Evolutionary conservation across 2,888 invertebrate species (phyloP), one percentile per base, ranked within the genome.

Genomic region (Hirtodrosophila trivittata): DNA sequence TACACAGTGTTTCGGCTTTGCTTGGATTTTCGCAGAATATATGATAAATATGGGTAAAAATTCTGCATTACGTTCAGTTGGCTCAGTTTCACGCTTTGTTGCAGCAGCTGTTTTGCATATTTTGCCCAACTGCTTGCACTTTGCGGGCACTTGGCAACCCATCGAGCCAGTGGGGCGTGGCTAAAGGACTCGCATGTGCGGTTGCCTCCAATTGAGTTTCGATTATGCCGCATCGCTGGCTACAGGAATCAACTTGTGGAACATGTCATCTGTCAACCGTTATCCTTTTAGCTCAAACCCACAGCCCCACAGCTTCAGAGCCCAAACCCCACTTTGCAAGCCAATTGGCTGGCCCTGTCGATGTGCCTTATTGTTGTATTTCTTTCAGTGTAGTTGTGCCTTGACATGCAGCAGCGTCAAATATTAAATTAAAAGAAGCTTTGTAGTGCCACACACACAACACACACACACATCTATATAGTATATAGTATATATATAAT

Each of bases 71-170:
- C 71, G 43, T 67, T 51, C 58, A 52, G 38, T 46, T 45, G 39
- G 9, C 52, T 50, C 42, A 42, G 49, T 46, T 37, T 74, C 49
- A 70, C 66, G 71, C 77, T 65, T 69, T 72, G 75, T 45, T 77
- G 77, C 82, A 69, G 50, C 65, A 51, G 21, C 39, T 54, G 30
- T 37, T 77, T 77, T 81, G 72, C 69, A 77, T 80, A 64, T 49
- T 43, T 26, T 57, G 60, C 25, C 45, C 37, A 13, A 21, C 35
- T 57, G 33, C 13, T 7, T 47, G 42, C 52, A 12, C 12, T 57
- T 43, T 28, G 8, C 18, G 45, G 16, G 28, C 35, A 28, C 28
- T 28, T 12, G 30, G 35, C 7, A 41, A n/a, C 25, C 7, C 14
- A 30, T 26, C 30, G 35, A 21, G 13, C n/a, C 32, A 18, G 6